Conservation (phyloP, 2,888 invertebrate genomes). For the Aphodius granarius region DNA sequence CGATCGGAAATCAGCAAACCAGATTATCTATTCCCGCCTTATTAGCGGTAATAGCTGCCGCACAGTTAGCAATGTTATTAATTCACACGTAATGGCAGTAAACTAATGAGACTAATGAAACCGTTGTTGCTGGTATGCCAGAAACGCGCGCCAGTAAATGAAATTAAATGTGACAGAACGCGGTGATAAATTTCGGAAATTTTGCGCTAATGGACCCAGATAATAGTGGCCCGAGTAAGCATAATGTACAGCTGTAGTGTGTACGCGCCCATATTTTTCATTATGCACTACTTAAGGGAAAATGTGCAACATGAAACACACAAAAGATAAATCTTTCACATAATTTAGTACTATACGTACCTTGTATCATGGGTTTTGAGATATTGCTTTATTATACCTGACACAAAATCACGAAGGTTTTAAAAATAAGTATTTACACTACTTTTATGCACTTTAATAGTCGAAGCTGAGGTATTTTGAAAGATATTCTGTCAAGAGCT, state of each 20-base stretch:
- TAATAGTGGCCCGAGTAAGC: background rate
- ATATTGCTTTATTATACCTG: too few relatives aligned
- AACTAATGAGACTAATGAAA: conserved; percentile 11
- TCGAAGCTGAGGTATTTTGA: too few relatives aligned
- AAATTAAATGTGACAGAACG: background rate
- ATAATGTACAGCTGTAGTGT: background rate
- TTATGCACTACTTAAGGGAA: background rate
- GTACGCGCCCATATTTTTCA: background rate
- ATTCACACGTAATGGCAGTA: background rate
- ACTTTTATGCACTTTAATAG: too few relatives aligned
- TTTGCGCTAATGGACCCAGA: background rate
- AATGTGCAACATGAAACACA: background rate
- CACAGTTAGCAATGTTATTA: background rate
- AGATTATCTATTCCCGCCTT: background rate
- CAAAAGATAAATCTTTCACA: background rate
- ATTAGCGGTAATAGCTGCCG: background rate
- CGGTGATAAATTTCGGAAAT: conserved; percentile 2
- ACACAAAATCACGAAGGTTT: too few relatives aligned
- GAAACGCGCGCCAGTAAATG: background rate
- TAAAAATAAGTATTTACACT: too few relatives aligned
- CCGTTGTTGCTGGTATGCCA: background rate
- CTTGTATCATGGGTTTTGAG: too few relatives aligned
- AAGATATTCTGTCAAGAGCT: too few relatives aligned
- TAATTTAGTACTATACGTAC: background rate
- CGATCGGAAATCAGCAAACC: background rate